Evolutionary conservation across 2,888 invertebrate species (phyloP), one percentile per base, ranked within the genome.

Genomic region (Petrolisthes cinctipes): DNA sequence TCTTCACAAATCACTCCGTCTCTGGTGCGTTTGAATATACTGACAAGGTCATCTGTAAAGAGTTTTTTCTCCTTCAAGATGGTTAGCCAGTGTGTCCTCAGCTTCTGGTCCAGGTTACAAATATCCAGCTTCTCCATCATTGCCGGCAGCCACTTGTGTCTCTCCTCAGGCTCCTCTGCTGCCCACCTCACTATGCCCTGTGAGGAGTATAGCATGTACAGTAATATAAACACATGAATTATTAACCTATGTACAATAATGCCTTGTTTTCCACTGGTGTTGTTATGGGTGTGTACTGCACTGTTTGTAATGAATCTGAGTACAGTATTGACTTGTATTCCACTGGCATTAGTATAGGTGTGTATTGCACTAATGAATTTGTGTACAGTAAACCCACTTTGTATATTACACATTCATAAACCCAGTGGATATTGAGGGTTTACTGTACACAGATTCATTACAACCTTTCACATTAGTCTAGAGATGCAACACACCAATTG

Each of bases 141-240:
- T 4, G 53, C 66, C 53, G 82, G 82, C 11, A 86, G 75, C 86
- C 86, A 86, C 56, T 82, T 81, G 9, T 76, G 57, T 20, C 86
- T 73, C 66, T 82, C 76, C 37, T 37, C 76, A 17, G 86, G 82
- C 11, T 86, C 82, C 20, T 86, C 37, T 11, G 71, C 56, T 4
- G 82, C 82, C 86, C 86, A 86, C 0, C 61, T n/a, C 37, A 82
- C 54, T 6, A 86, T 23, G 23, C 82, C 86, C 86, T 86, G 82
- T 54, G 51, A 76, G 57, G 51, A 5, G 20, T 76, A 37, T 37
- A 37, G 37, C 2, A 37, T 37, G 37, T 37, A 37, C 37, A 37
- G 37, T n/a, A 53, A 53, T 53, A 51, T 6, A 71, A 6, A 71
- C n/a, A 37, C 37, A 37, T 37, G 37, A 37, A 37, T 37, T 37